Evolutionary conservation across 2,113 vertebrate genomes (phyloP).

Genomic region (Corythornis vintsioides): DNA sequence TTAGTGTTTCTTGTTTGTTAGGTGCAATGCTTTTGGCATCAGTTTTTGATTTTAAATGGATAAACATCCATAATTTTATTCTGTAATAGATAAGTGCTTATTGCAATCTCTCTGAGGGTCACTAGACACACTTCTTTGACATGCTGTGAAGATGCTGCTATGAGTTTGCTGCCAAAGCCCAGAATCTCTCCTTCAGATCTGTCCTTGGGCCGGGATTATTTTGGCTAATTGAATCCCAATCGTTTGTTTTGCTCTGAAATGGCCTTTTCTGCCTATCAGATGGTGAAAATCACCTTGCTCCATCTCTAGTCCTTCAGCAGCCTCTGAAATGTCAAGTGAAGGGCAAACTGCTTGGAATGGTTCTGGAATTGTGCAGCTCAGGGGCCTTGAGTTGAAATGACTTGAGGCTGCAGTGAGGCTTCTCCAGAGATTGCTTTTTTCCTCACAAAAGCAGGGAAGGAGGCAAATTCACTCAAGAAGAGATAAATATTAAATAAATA

Average conservation of each 20-base stretch:
- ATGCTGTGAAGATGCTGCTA: not conserved
- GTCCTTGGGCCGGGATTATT: constrained; percentile 9
- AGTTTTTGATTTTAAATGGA: not conserved
- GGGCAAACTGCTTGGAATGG: not conserved
- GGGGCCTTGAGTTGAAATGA: not conserved
- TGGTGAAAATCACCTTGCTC: not conserved
- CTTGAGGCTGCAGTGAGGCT: not conserved
- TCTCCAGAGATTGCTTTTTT: not conserved
- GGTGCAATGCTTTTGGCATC: not conserved
- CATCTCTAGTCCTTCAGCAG: not conserved
- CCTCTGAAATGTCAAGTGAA: constrained; percentile 35
- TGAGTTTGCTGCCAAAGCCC: not conserved
- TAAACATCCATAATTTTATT: not conserved
- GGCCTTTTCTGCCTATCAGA: not conserved
- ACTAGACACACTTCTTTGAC: not conserved
- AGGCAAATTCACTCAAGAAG: not conserved
- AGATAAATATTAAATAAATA: too few relatives aligned
- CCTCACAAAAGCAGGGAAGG: not conserved
- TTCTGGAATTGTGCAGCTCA: not conserved
- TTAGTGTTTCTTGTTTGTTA: not conserved
- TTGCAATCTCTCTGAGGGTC: not conserved
- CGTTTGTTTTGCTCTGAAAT: not conserved
- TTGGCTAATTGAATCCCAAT: constrained; percentile 33
- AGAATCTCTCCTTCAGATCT: not conserved
- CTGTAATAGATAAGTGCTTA: not conserved